These are phyloP conservation scores for Pseudomyrmex flavicornis DNA, from an alignment of 1,140 invertebrate species.

Conservation along the genomic window DNA sequence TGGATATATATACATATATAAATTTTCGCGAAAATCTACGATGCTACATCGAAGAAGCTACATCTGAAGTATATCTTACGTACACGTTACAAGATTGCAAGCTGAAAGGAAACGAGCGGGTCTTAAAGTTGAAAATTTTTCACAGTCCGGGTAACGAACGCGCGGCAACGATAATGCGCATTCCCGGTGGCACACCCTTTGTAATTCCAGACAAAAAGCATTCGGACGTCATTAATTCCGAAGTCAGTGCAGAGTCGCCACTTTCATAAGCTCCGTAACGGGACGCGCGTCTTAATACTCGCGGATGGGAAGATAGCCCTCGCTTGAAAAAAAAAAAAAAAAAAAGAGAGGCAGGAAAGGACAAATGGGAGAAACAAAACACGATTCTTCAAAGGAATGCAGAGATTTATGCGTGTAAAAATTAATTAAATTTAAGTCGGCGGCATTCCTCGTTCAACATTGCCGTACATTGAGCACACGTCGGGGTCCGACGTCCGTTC, in stretches of 20 bases:
- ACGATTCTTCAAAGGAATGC: too few species aligned
- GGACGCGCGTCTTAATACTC: slow-evolving; percentile 44
- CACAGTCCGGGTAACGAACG: background rate
- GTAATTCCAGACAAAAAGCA: slow-evolving; percentile 16
- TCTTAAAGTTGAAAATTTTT: background rate
- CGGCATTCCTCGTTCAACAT: slow-evolving; percentile 70
- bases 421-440: background rate
- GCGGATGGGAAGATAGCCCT: slow-evolving; percentile 44
- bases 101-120: too few species aligned
- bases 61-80: too few species aligned
- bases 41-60: too few species aligned
- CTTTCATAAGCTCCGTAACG: slow-evolving; percentile 49
- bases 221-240: slow-evolving; percentile 50
- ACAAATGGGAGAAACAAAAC: too few species aligned
- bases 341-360: background rate
- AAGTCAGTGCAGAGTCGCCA: slow-evolving; percentile 19
- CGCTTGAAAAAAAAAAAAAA: slow-evolving; percentile 2
- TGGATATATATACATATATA: too few species aligned
- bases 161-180: background rate
- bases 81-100: too few species aligned
- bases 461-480: slow-evolving; percentile 63
- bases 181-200: background rate
- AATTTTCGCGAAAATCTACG: background rate
- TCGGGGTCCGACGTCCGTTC: slow-evolving; percentile 37
- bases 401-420: too few species aligned